Evolutionary conservation across 2,113 vertebrate species (phyloP), one percentile per base, ranked within the genome.

Genomic region (Embiotoca jacksoni): DNA sequence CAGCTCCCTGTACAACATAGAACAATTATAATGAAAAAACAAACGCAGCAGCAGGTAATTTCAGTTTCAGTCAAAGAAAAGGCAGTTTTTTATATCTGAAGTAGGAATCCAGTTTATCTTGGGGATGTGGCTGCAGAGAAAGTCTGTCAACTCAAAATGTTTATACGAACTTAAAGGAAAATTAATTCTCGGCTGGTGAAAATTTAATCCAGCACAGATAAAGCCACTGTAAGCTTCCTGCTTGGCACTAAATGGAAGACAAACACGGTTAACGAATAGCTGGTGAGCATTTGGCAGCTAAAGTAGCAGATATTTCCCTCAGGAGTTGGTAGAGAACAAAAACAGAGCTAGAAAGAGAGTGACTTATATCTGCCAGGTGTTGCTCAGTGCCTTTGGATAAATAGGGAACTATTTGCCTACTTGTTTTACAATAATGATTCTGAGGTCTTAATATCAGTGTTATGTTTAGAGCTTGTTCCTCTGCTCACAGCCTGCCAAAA

Each of bases 1-100:
- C 46, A 7, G 30, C 23, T 64, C 23, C 16, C 8, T 30, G 7
- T 36, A 30, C 31, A 7, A 44, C 37, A 58, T 13, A 73, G 56
- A 57, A 35, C 32, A 54, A 60, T 60, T 47, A 67, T 44, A 31
- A 3, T 2, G 2, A 44, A 44, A 44, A 9, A 2, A 8, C 3
- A 44, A 44, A 8, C 7, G 8, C 41, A 9, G 1, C 11, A 44
- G 8, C 41, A 41, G 2, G 9, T 5, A 41, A 5, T 7, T 41
- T 7, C 23, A 23, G 23, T 23, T 23, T 23, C 23, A 5, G 9
- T 41, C 37, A 58, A 72, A 62, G 47, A 64, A 64, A 57, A 70
- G 2, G 7, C 52, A 10, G 50, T 61, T 62, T 60, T 62, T 60
- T 39, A 13, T 41, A 41, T 75, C 32, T 57, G 16, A 49, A 35